phyloP scores from a whole-genome alignment of 2,113 vertebrate genomes.

The Colinus virginianus region DNA sequence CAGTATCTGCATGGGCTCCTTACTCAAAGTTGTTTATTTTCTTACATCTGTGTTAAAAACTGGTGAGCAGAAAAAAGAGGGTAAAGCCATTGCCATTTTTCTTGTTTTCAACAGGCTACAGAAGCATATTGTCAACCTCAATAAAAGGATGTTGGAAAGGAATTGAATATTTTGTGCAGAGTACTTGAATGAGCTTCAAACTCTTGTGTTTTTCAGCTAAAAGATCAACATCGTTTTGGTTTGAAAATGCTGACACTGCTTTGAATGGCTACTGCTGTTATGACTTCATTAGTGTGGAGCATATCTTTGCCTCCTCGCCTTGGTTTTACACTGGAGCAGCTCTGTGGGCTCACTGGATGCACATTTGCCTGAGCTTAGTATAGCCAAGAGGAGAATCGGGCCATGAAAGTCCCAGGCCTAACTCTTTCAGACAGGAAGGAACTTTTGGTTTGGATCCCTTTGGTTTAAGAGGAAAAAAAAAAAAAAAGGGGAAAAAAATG shows the following conservation, averaged over 20 bases:
- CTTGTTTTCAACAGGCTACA: constrained; percentile 1
- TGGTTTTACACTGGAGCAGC: constrained; percentile 18
- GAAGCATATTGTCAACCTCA: not conserved
- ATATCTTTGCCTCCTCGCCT: not conserved
- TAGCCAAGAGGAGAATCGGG: not conserved
- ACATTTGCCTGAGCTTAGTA: not conserved
- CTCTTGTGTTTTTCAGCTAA: constrained; percentile 23
- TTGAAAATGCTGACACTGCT: constrained; percentile 37
- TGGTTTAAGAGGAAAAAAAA: not conserved
- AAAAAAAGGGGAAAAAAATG: not conserved
- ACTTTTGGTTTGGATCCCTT: constrained; percentile 60
- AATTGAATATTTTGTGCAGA: constrained; percentile 29
- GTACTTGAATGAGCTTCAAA: constrained; percentile 54
- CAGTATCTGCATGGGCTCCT: not conserved
- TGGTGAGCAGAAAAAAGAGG: not conserved
- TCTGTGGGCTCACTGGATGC: constrained; percentile 23
- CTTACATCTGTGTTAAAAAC: not conserved
- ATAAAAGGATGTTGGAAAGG: not conserved
- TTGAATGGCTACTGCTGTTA: not conserved
- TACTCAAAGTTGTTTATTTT: not conserved
- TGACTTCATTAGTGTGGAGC: constrained; percentile 16
- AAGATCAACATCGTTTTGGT: constrained; percentile 60
- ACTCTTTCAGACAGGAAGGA: constrained; percentile 45
- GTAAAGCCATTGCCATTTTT: constrained; percentile 13
- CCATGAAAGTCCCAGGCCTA: not conserved